Percentiles rank a stretch among this genome's conserved stretches.
Conservation (phyloP, 2,888 invertebrate genomes). For the Spicauda simplicius region DNA sequence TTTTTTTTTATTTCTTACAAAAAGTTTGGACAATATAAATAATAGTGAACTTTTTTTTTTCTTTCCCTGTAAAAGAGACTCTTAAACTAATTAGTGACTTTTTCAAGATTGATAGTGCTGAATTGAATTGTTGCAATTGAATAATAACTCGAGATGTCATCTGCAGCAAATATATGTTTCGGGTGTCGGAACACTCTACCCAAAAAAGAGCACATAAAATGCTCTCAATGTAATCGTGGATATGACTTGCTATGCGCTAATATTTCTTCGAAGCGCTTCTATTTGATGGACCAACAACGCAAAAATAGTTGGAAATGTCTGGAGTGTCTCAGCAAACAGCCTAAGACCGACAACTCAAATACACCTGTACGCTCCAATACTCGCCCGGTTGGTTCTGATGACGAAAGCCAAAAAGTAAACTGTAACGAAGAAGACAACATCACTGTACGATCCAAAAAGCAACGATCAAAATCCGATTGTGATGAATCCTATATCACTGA, state of each 20-base stretch:
- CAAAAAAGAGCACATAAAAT: constrained; percentile 23
- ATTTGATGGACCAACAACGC: constrained; percentile 23
- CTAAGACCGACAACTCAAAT: constrained; percentile 32
- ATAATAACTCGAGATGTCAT: neutral
- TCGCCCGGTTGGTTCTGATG: constrained; percentile 1
- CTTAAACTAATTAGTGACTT: neutral
- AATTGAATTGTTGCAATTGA: too few species aligned
- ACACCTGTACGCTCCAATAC: constrained; percentile 23
- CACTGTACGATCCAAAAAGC: constrained; percentile 8
- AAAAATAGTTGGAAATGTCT: constrained; percentile 29
- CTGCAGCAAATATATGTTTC: constrained; percentile 8
- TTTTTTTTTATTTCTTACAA: neutral
- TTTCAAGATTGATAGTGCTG: neutral
- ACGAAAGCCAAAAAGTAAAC: neutral
- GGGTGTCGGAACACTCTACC: too few species aligned
- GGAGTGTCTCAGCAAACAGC: constrained; percentile 31
- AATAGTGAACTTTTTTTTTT: neutral
- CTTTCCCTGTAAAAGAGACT: neutral
- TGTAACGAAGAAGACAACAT: constrained; percentile 1
- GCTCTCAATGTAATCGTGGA: constrained; percentile 14
- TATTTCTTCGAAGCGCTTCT: constrained; percentile 29
- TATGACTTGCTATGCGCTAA: constrained; percentile 31
- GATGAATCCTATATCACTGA: constrained; percentile 1
- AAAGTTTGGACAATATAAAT: neutral
- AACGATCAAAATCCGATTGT: constrained; percentile 6